Base-by-base conservation (phyloP, 2,888 invertebrate genomes). In the Chelonus formosanus region DNA sequence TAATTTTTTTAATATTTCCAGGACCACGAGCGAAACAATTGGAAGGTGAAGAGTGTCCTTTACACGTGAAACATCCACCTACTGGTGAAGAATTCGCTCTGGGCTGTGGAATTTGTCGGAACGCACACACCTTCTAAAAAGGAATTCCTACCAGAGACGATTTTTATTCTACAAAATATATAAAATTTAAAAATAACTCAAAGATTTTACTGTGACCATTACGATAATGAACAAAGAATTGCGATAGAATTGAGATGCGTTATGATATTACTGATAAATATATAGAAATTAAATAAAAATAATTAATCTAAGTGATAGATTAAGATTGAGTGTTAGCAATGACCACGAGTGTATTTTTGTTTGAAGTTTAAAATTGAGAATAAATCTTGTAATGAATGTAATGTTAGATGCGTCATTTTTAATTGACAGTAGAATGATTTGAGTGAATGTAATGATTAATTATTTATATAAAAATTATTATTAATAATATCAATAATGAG, bases 11-110 rank as follows among this genome's bases (percentile, higher is more conserved):
- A 20, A 20, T 20, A 20, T 50, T 78, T 81, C 31, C 78, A 94
- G 96, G 97, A 65, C 96, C 98, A 0, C 93, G 95, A 85, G 94
- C 95, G 8, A 93, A 92, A 76, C 96, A 97, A 84, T 85, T 98
- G 73, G 93, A 97, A 71, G 97, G 96, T 6, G 96, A 96, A 10
- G 97, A 97, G 80, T 99, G 98, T 80, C 98, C 98, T 0, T 87
- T 98, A 43, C 97, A 96, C 85, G 92, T 98, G 3, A 91, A 93
- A 78, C 98, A 99, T 86, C 98, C 98, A 40, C 90, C 96, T 4
- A 98, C 98, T 0, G 98, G 98, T 44, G 98, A 98, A 84, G 98
- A 98, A 85, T 98, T 97, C 85, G 98, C 98, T 56, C 89, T 99
- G 54, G 98, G 98, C 69, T 98, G 98, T 86, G 98, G 98, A 53